These are phyloP conservation scores for Caenorhabditis sinica DNA, from an alignment of 2,888 invertebrate species.

Conservation along the genomic window DNA sequence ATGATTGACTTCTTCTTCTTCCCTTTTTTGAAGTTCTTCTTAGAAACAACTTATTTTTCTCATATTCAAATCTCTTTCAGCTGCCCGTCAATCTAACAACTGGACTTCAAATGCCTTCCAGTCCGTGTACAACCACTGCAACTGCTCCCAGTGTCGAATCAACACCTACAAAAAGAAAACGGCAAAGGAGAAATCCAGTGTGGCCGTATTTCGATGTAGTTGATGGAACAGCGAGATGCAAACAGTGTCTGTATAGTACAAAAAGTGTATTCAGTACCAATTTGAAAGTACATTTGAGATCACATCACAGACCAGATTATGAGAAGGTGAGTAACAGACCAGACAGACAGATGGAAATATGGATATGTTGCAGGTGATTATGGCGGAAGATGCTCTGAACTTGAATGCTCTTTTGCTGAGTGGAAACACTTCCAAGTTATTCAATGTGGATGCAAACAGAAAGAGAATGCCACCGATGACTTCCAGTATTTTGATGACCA, in stretches of 20 bases:
- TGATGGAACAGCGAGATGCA: constrained; percentile 78
- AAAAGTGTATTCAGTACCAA: constrained; percentile 81
- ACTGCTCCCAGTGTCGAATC: constrained; percentile 58
- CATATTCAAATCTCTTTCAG: constrained; percentile 21
- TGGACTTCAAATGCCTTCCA: constrained; percentile 55
- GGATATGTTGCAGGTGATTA: constrained; percentile 73
- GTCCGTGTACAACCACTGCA: constrained; percentile 56
- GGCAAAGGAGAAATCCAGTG: constrained; percentile 79
- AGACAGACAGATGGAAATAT: constrained; percentile 15
- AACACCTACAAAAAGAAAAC: constrained; percentile 76
- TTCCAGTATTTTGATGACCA: constrained; percentile 75
- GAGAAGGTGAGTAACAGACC: constrained; percentile 71
- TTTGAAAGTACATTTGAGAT: constrained; percentile 80
- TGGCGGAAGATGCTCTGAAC: constrained; percentile 79
- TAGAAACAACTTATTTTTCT: neutral
- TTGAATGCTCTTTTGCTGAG: constrained; percentile 74
- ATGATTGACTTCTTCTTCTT: constrained; percentile 15
- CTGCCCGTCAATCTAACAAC: constrained; percentile 53
- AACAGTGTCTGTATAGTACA: constrained; percentile 80
- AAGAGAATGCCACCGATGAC: constrained; percentile 79
- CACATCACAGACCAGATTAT: constrained; percentile 79
- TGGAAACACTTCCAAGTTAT: constrained; percentile 72
- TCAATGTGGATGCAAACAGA: constrained; percentile 67
- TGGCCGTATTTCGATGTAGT: constrained; percentile 80
- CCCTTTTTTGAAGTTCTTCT: constrained; percentile 3